Conservation (phyloP, 1,140 invertebrate genomes). For the Plodia interpunctella region DNA sequence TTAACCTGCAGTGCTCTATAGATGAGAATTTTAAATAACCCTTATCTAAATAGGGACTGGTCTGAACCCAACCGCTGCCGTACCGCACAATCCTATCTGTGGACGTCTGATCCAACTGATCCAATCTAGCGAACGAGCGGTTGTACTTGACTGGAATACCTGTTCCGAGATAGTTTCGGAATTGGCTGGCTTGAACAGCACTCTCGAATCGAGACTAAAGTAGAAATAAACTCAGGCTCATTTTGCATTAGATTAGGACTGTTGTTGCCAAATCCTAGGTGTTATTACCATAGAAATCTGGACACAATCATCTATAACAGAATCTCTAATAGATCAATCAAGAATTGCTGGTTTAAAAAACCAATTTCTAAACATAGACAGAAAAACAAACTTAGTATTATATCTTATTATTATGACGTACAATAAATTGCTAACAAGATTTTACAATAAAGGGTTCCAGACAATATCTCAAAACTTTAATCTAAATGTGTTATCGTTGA, state of each 20-base stretch:
- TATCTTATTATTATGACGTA: too few species aligned
- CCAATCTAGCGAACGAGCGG: slow-evolving; percentile 13
- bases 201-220: neutral
- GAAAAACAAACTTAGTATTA: too few species aligned
- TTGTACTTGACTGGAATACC: slow-evolving; percentile 13
- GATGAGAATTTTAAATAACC: neutral
- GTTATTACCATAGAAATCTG: too few species aligned
- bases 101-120: slow-evolving; percentile 14
- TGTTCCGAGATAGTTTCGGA: slow-evolving; percentile 10
- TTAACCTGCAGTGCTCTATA: neutral
- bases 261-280: too few species aligned
- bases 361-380: too few species aligned
- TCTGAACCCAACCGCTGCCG: slow-evolving; percentile 3
- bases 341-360: too few species aligned
- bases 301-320: too few species aligned
- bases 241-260: too few species aligned
- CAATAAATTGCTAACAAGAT: too few species aligned
- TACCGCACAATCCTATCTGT: slow-evolving; percentile 17
- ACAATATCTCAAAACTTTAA: slow-evolving; percentile 2
- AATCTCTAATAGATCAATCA: too few species aligned
- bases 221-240: slow-evolving; percentile 8
- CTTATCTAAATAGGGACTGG: slow-evolving; percentile 10
- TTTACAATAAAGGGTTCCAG: too few species aligned
- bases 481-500: slow-evolving; percentile 6
- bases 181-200: slow-evolving; percentile 11